Percentiles rank a stretch among this genome's conserved stretches.
phyloP scores from a whole-genome alignment of 2,113 vertebrate species.

The Dryoscopus gambensis region DNA sequence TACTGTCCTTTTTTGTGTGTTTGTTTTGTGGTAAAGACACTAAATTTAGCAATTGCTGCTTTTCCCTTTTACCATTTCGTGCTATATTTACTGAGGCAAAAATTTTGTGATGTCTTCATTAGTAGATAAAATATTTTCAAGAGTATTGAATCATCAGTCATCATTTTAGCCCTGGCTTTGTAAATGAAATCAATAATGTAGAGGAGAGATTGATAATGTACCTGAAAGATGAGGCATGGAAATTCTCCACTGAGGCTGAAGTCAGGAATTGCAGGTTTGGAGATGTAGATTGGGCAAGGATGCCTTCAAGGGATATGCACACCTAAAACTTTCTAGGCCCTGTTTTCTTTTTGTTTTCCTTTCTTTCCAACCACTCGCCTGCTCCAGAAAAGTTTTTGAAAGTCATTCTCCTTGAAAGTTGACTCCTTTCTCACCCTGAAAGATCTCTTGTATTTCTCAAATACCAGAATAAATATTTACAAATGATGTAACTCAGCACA shows the following conservation, averaged over 20 bases:
- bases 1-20: neutral
- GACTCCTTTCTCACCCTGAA: neutral
- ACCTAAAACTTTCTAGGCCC: neutral
- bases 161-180: neutral
- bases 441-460: neutral
- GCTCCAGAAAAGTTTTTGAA: neutral
- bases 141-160: neutral
- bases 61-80: neutral
- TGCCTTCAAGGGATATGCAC: neutral
- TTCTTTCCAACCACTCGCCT: neutral
- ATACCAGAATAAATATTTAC: neutral
- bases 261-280: neutral
- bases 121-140: neutral
- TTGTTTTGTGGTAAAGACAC: neutral
- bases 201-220: neutral
- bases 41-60: neutral
- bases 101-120: neutral
- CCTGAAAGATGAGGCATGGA: neutral
- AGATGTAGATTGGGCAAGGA: neutral
- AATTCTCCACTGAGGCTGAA: neutral
- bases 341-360: neutral
- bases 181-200: neutral
- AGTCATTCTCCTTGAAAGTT: neutral
- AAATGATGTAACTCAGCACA: neutral
- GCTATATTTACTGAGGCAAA: neutral